Evolutionary conservation across 2,797 vertebrate species (phyloP), one percentile per base, ranked within the genome.

Genomic region (Sebastes reedi): DNA sequence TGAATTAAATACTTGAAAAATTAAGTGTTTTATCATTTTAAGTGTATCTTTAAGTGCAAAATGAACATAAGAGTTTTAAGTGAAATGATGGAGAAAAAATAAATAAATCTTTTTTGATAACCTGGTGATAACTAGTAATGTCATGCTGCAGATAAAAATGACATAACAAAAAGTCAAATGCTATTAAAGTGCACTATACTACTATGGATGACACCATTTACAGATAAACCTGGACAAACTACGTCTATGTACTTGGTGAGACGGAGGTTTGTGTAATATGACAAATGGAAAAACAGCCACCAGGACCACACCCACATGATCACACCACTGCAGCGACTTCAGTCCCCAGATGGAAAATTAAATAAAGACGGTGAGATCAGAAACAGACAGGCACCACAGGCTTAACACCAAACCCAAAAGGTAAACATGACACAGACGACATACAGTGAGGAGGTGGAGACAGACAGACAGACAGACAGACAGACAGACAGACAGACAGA

Each of bases 251-350:
- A 11, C 14, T 14, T 8, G 29, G 68, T 32, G 39, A 42, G 62
- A 80, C 8, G 34, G 61, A 79, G 6, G 46, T 56, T 82, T 71
- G 64, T 11, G 61, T n/a, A 54, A 60, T 11, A 50, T 75, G 77
- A 85, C 66, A 81, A 62, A 81, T 80, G 66, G 61, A 72, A 42
- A 66, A 66, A 66, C 36, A 65, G 7, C 22, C 61, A 42, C 62
- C 24, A 6, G 34, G 14, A 79, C 67, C 77, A 80, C 89, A 83
- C 85, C 90, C 82, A 58, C 30, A 58, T 12, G 75, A 84, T 73
- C 81, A 81, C 64, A 58, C 30, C 52, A 77, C 72, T 14, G 52
- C 59, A 50, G 13, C 77, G 22, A 55, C 67, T 69, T 36, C 36
- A 67, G 75, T 59, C 74, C 65, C 46, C 3, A 72, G 76, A 79